phyloP scores from a whole-genome alignment of 2,113 vertebrate genomes.

The pig (Sus scrofa) region DNA sequence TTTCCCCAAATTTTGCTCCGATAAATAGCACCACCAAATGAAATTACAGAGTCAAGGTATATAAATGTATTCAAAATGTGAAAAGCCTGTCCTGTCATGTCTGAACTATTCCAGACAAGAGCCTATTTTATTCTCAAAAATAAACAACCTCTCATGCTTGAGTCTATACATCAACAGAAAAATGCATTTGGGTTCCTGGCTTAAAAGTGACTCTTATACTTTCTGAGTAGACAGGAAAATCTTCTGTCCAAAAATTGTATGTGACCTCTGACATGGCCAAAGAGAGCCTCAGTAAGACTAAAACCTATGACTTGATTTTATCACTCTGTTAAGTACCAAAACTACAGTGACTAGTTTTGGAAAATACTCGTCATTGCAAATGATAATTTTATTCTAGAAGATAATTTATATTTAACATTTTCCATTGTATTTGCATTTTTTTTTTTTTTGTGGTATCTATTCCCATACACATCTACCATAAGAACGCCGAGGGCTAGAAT shows the following conservation, averaged over 20 bases:
- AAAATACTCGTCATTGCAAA: constrained; percentile 17
- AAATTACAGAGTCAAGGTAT: not conserved
- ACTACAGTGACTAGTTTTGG: not conserved
- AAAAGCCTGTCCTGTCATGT: not conserved
- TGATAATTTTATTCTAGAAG: not conserved
- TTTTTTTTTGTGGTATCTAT: not conserved
- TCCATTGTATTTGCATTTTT: not conserved
- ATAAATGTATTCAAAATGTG: constrained; percentile 4
- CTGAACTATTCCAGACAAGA: not conserved
- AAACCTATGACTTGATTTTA: not conserved
- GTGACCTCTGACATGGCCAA: not conserved
- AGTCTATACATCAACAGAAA: not conserved
- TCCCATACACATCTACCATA: not conserved
- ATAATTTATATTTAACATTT: not conserved
- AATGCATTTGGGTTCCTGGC: not conserved
- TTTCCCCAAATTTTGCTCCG: not conserved
- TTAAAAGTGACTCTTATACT: not conserved
- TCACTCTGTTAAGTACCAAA: not conserved
- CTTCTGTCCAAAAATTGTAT: not conserved
- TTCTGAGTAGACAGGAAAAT: constrained; percentile 23
- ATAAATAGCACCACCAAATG: constrained; percentile 1
- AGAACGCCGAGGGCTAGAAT: not conserved
- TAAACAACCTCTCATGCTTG: not conserved
- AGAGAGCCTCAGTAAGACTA: not conserved
- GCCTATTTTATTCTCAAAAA: constrained; percentile 24